Conservation (phyloP, 2,888 invertebrate species). For the Lumbricus terrestris region DNA sequence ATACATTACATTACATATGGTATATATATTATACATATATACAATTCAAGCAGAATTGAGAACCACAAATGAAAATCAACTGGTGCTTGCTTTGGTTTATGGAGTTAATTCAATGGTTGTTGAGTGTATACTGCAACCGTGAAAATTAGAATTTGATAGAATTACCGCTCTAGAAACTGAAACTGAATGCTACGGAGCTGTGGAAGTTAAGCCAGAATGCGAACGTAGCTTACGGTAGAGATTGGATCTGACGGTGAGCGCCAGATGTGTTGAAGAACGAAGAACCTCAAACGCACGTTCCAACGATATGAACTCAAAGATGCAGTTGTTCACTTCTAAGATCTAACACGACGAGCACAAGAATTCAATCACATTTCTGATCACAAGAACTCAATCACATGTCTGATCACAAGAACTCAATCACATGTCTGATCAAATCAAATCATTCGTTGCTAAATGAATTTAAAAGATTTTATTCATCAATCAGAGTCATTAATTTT, state of each 20-base stretch:
- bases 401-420: no score
- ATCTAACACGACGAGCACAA: conserved; percentile 64
- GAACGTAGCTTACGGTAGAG: conserved; percentile 70
- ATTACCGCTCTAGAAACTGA: not conserved
- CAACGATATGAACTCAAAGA: conserved; percentile 85
- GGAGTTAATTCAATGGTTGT: not conserved
- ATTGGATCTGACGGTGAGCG: conserved; percentile 95
- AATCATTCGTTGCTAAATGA: not conserved
- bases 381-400: no score
- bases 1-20: no score
- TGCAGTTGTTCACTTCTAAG: conserved; percentile 94
- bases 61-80: no score
- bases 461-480: not conserved
- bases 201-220: not conserved
- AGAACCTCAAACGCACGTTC: conserved; percentile 85
- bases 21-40: no score
- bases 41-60: no score
- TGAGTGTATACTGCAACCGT: not conserved
- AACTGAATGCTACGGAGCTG: not conserved
- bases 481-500: not conserved
- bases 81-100: no score
- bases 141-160: not conserved
- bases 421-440: no score
- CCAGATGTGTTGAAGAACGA: conserved; percentile 88
- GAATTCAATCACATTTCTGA: not conserved